phyloP scores from a whole-genome alignment of 2,888 invertebrate species.

The Panopea generosa region DNA sequence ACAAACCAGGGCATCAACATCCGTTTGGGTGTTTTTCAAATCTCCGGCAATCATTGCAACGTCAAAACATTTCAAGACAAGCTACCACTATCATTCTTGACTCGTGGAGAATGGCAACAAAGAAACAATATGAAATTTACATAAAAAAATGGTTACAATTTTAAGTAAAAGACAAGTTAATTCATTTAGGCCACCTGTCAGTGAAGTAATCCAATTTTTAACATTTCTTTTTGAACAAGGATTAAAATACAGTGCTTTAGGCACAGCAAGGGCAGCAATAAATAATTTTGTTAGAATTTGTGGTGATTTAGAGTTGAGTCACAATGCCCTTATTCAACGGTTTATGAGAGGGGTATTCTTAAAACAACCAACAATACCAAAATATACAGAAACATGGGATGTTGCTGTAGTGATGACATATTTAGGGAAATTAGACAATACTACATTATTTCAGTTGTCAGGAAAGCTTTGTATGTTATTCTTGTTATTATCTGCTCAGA shows the following conservation, averaged over 20 bases:
- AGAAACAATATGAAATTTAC: conserved; percentile 50
- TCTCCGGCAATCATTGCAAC: conserved; percentile 50
- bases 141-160: conserved; percentile 43
- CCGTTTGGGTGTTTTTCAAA: conserved; percentile 48
- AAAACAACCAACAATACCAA: conserved; percentile 48
- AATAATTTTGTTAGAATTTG: conserved; percentile 26
- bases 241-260: conserved; percentile 46
- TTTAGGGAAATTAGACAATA: conserved; percentile 6
- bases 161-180: conserved; percentile 19
- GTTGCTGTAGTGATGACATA: conserved; percentile 42
- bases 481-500: conserved; percentile 40
- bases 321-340: conserved; percentile 18
- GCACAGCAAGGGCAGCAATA: conserved; percentile 44
- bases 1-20: conserved; percentile 27
- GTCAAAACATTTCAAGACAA: conserved; percentile 37
- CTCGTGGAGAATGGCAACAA: conserved; percentile 48
- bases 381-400: conserved; percentile 50
- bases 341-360: conserved; percentile 53
- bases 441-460: conserved; percentile 33
- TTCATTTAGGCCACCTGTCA: conserved; percentile 30
- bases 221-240: conserved; percentile 27
- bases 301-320: conserved; percentile 14
- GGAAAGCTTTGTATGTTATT: conserved; percentile 46
- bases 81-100: conserved; percentile 39
- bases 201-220: conserved; percentile 26